Base-by-base conservation (phyloP, 2,113 vertebrate species). In the Rattus rattus region DNA sequence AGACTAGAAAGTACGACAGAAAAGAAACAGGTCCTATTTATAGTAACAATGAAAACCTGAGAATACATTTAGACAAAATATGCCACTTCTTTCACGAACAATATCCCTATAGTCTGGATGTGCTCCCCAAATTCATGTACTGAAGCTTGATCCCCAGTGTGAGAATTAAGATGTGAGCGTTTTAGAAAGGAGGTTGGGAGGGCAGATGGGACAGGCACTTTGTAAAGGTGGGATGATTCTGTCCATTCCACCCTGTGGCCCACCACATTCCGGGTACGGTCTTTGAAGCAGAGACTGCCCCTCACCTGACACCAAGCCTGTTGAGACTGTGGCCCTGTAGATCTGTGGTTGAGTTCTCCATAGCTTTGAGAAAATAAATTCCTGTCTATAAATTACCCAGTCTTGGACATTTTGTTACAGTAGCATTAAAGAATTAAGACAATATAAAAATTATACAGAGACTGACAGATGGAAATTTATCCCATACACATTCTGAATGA, bases 391-490 rank as follows among this genome's bases (percentile, higher is more conserved):
- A 72, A 87, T 72, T 87, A 63, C 36, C 28, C 26, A 63, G 26
- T 63, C 54, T 81, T 69, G 2, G 39, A 33, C 49, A 92, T 72
- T 79, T 91, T 92, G 39, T 69, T 72, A 80, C 19, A 87, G 73
- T 12, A 52, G 5, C 26, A 39, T 84, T 92, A 69, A 69, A 8
- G 20, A 77, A 36, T 24, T 77, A 94, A 86, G 10, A 30, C 16
- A 91, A 91, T n/a, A 61, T 69, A 76, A 94, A 94, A 92, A 69
- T 79, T 84, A 79, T 20, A 30, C 63, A 73, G 22, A n/a, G 56
- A 73, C n/a, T 73, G 8, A 88, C 61, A 6, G 7, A 52, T 39
- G 28, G 54, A 79, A 94, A 91, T 33, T 33, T 20, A 54, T 28
- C 65, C 7, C 7, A 54, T 12, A 84, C 13, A 69, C 83, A 79